These are phyloP conservation scores for Leucoma salicis DNA, from an alignment of 2,888 invertebrate species.

Conservation along the genomic window DNA sequence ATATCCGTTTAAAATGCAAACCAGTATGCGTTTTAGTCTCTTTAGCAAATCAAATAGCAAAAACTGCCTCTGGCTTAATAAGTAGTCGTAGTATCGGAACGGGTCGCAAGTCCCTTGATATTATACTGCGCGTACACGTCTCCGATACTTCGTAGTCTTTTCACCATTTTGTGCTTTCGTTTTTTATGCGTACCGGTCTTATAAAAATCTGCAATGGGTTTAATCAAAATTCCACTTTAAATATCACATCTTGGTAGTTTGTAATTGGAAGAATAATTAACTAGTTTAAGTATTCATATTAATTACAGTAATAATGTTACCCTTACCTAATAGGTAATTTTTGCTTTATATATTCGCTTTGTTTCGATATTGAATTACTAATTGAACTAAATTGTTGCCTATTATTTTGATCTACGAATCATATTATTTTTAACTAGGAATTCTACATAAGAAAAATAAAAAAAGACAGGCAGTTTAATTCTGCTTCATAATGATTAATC, in stretches of 20 bases:
- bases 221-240: conserved; percentile 75
- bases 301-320: no score
- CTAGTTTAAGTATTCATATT: no score
- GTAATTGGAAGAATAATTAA: conserved; percentile 70
- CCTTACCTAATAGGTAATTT: no score
- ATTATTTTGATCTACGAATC: no score
- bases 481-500: neutral
- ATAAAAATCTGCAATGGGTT: conserved; percentile 73
- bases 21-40: conserved; percentile 74
- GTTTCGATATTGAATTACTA: no score
- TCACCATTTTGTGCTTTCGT: conserved; percentile 66
- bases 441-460: no score
- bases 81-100: conserved; percentile 67
- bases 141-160: conserved; percentile 54
- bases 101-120: conserved; percentile 57
- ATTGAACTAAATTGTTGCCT: no score
- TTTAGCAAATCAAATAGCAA: conserved; percentile 81
- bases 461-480: no score
- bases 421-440: no score
- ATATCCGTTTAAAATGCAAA: conserved; percentile 78
- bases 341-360: no score
- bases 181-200: conserved; percentile 63
- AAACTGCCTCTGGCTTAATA: conserved; percentile 80
- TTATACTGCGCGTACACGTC: conserved; percentile 17
- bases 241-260: conserved; percentile 60